Base-by-base conservation (phyloP, 2,888 invertebrate genomes). In the Serrognathus titanus region DNA sequence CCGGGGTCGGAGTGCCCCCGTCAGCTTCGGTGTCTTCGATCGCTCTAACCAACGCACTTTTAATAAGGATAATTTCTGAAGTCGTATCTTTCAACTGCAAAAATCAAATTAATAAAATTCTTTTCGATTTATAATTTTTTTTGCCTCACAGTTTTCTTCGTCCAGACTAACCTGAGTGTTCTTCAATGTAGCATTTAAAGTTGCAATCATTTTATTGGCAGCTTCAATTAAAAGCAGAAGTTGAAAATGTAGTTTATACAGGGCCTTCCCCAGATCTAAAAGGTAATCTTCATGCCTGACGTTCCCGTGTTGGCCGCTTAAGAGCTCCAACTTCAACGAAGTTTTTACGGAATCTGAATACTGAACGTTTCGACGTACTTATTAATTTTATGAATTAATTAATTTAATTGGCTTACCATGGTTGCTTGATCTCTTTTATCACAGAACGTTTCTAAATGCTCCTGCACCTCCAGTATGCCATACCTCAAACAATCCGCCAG, bases 231-330 rank as follows among this genome's bases (percentile, higher is more conserved):
- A 80, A 55, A 97, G 80, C 40, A 97, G 80, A 55, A 97, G 81
- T 75, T 98, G 97, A 76, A 97, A 97, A 76, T 92, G 89, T 10
- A 97, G 82, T 75, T 95, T 94, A 78, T 96, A 97, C 16, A 97
- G 81, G 52, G 91, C 86, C 62, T 92, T 87, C 10, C 93, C 94
- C 51, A 95, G 81, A 69, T 97, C 95, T 45, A 91, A 75, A 39
- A 90, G 81, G 78, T 90, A 85, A 66, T 89, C 89, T 59, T 88
- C 86, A 13, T 84, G 81, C 36, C 83, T 82, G 57, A 68, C 67
- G 53, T 64, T 62, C 7, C 57, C 52, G 48, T 81, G 77, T 58
- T 81, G 79, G 62, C 81, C 80, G 55, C 87, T 86, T 50, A 90
- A 80, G 1, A 86, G 80, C 63, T 89, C 87, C 54, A 91, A 78